phyloP scores from a whole-genome alignment of 2,888 invertebrate species.

The Nysson spinosus region DNA sequence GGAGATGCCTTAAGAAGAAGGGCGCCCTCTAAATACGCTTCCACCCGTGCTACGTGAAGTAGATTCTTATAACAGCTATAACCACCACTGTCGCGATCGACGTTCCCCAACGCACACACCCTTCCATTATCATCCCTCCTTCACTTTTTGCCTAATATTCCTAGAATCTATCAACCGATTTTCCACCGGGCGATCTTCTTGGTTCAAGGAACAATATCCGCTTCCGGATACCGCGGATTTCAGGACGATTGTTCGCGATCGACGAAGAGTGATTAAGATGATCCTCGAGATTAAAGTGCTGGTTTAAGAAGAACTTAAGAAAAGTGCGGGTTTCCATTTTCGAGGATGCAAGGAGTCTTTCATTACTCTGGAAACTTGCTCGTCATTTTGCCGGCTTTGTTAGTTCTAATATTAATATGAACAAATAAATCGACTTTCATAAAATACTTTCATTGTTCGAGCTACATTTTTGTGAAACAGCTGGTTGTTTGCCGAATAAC shows the following conservation, averaged over 20 bases:
- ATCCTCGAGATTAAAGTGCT: conserved; percentile 20
- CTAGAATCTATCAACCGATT: conserved; percentile 60
- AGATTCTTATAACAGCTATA: conserved; percentile 60
- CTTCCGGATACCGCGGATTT: conserved; percentile 4
- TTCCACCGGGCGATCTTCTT: conserved; percentile 47
- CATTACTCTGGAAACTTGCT: too few relatives aligned
- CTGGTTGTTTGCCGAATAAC: too few relatives aligned
- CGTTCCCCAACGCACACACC: conserved; percentile 10
- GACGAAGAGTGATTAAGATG: conserved; percentile 20
- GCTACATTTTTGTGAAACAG: too few relatives aligned
- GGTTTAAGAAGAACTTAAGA: neutral
- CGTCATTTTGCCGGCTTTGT: too few relatives aligned
- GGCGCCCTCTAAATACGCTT: conserved; percentile 55
- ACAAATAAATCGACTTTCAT: too few relatives aligned
- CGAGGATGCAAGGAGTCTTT: too few relatives aligned
- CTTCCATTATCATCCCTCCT: conserved; percentile 8
- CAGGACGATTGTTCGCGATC: conserved; percentile 21
- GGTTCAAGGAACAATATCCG: conserved; percentile 40
- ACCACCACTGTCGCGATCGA: conserved; percentile 38
- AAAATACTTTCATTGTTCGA: too few relatives aligned
- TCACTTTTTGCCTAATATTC: conserved; percentile 25
- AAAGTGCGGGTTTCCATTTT: too few relatives aligned
- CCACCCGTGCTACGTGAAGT: conserved; percentile 49
- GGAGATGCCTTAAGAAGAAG: conserved; percentile 58
- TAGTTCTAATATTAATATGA: too few relatives aligned